A percentile compares a stretch with the other conserved stretches of the same genome.
These are phyloP conservation scores for Crocuta crocuta DNA, from an alignment of 2,113 vertebrate genomes.

Conservation along the genomic window DNA sequence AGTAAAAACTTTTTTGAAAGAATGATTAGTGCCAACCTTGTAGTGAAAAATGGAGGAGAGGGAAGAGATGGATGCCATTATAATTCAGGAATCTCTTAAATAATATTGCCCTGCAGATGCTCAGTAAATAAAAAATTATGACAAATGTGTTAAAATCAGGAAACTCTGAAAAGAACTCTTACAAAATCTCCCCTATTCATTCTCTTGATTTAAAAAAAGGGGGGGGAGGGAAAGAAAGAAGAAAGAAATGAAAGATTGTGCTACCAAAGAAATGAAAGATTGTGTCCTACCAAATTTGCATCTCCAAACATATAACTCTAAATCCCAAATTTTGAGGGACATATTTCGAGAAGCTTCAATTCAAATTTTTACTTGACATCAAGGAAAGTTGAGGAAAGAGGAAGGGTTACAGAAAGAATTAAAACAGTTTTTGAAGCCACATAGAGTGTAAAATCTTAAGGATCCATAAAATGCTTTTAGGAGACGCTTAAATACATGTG, in stretches of 20 bases:
- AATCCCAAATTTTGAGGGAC: background rate
- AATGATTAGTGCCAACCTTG: constrained; percentile 66
- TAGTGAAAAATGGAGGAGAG: background rate
- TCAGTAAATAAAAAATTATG: constrained; percentile 3
- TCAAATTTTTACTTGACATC: background rate
- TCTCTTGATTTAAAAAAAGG: background rate
- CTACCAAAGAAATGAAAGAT: background rate
- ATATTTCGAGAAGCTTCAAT: background rate
- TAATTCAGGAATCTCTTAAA: constrained; percentile 55
- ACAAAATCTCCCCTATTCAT: background rate
- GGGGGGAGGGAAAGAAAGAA: background rate
- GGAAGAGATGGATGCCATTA: background rate
- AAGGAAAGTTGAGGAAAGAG: background rate
- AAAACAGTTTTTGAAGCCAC: background rate
- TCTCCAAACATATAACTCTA: constrained; percentile 21
- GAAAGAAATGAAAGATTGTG: background rate
- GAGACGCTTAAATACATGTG: background rate
- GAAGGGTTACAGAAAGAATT: background rate
- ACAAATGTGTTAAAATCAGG: background rate
- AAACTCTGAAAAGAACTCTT: background rate
- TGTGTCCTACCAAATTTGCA: background rate
- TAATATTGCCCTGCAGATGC: constrained; percentile 43
- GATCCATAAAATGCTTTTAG: background rate
- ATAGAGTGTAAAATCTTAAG: background rate
- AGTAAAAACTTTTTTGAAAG: constrained; percentile 43